Percentiles rank a stretch among this genome's conserved stretches.
Evolutionary conservation across 2,888 invertebrate genomes (phyloP).

Genomic region (Andrena camellia): DNA sequence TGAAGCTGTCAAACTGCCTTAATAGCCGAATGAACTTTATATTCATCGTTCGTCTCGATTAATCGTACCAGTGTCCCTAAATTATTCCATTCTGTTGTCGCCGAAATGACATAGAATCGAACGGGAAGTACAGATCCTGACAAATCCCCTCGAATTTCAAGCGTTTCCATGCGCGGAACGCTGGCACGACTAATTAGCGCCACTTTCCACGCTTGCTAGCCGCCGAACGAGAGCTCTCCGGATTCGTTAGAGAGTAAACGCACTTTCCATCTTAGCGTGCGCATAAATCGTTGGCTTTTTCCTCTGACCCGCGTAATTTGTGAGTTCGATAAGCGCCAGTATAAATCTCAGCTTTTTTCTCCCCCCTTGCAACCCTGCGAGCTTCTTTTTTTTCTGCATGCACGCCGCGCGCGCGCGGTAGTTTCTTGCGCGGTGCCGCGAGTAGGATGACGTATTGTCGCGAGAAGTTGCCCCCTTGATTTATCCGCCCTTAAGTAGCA

Average conservation of each 20-base stretch:
- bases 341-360: constrained; percentile 19
- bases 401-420: neutral
- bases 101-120: neutral
- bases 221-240: constrained; percentile 17
- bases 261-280: constrained; percentile 54
- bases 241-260: constrained; percentile 41
- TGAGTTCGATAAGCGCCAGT: constrained; percentile 44
- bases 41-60: neutral
- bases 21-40: too few relatives aligned
- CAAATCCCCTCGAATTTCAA: constrained; percentile 31
- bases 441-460: constrained; percentile 51
- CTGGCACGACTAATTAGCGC: constrained; percentile 38
- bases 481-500: constrained; percentile 60
- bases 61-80: neutral
- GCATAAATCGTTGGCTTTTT: constrained; percentile 49
- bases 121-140: neutral
- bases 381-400: constrained; percentile 3
- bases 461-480: constrained; percentile 54
- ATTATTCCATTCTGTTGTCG: neutral
- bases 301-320: constrained; percentile 34
- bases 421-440: constrained; percentile 18
- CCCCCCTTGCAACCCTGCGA: neutral
- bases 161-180: constrained; percentile 22
- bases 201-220: constrained; percentile 39
- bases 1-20: too few relatives aligned